Evolutionary conservation across 2,797 vertebrate genomes (phyloP).

Genomic region (Helarctos malayanus): DNA sequence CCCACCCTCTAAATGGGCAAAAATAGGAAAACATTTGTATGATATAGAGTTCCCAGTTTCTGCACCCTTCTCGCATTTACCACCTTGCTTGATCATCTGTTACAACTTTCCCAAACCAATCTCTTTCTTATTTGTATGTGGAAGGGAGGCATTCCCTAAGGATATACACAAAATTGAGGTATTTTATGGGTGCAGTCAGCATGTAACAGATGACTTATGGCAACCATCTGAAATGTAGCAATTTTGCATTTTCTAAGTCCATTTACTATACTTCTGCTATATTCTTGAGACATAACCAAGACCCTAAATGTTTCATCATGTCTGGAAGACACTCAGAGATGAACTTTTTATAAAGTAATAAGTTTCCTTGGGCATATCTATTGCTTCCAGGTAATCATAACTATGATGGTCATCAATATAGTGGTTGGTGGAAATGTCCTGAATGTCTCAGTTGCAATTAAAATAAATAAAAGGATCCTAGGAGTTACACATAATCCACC

Average conservation of each 20-base stretch:
- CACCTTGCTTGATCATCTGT: constrained; percentile 49
- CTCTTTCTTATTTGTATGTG: constrained; percentile 74
- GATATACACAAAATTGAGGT: constrained; percentile 74
- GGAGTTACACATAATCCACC: background rate
- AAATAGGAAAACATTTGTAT: background rate
- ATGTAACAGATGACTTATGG: constrained; percentile 74
- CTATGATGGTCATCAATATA: constrained; percentile 73
- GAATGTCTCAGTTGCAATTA: constrained; percentile 70
- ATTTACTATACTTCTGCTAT: constrained; percentile 48
- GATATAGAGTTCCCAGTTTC: background rate
- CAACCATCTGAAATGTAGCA: constrained; percentile 64
- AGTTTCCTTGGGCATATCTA: constrained; percentile 50
- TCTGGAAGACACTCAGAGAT: constrained; percentile 73
- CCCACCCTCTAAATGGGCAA: background rate
- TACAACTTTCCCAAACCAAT: constrained; percentile 72
- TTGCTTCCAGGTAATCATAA: constrained; percentile 71
- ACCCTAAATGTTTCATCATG: constrained; percentile 67
- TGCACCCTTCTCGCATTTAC: background rate
- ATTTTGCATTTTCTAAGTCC: constrained; percentile 78
- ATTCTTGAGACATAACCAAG: constrained; percentile 71
- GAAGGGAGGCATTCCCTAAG: constrained; percentile 71
- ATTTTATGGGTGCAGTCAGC: constrained; percentile 78
- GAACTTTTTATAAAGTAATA: constrained; percentile 77
- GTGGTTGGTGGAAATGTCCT: constrained; percentile 17
- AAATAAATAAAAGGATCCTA: constrained; percentile 73